Evolutionary conservation across 2,888 invertebrate genomes (phyloP).

Genomic region (Agrochola macilenta): DNA sequence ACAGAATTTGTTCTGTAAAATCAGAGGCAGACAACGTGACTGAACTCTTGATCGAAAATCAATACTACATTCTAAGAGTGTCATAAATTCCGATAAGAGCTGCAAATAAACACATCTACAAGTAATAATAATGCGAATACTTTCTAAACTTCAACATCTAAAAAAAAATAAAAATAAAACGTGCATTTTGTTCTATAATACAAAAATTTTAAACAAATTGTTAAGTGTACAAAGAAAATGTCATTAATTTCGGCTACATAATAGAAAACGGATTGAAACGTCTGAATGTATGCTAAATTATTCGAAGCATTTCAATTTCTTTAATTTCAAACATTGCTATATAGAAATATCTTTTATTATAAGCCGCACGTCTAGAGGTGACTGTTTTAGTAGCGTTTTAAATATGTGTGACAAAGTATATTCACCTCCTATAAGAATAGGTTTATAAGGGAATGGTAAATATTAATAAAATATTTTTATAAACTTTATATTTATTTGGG

Average conservation of each 20-base stretch:
- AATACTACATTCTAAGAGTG: slow-evolving; percentile 41
- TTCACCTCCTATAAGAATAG: not conserved
- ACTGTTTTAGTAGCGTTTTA: slow-evolving; percentile 10
- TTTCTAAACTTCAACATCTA: slow-evolving; percentile 16
- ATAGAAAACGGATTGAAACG: slow-evolving; percentile 28
- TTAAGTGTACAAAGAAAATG: slow-evolving; percentile 11
- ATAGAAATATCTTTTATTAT: slow-evolving; percentile 12
- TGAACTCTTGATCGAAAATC: slow-evolving; percentile 49
- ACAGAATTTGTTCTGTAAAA: slow-evolving; percentile 22
- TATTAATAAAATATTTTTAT: not conserved
- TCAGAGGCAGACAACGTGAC: slow-evolving; percentile 26
- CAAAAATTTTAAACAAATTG: slow-evolving; percentile 16
- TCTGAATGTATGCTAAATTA: slow-evolving; percentile 50
- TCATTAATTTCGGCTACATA: slow-evolving; percentile 11
- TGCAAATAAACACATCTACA: slow-evolving; percentile 30
- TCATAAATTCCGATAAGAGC: slow-evolving; percentile 42
- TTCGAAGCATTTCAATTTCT: slow-evolving; percentile 46
- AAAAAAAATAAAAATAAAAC: slow-evolving; percentile 23
- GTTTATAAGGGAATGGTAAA: not conserved
- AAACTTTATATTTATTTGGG: not conserved
- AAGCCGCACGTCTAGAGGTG: slow-evolving; percentile 8
- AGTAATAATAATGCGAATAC: slow-evolving; percentile 10
- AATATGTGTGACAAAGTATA: not conserved
- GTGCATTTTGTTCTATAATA: slow-evolving; percentile 27
- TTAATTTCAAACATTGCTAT: slow-evolving; percentile 17